phyloP scores from a whole-genome alignment of 2,113 vertebrate genomes.

The Melozone crissalis region DNA sequence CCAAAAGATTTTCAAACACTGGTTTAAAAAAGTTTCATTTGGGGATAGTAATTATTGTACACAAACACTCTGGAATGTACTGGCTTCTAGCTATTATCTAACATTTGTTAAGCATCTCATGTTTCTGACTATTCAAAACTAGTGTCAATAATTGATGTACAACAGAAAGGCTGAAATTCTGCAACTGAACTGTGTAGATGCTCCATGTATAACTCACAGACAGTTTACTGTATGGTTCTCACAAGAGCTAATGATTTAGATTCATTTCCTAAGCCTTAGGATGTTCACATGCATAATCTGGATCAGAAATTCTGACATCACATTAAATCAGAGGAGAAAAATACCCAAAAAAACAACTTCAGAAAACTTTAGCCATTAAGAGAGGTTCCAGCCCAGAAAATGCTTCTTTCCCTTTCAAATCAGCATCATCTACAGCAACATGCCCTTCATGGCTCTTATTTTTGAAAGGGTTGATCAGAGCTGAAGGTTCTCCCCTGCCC shows the following conservation, averaged over 20 bases:
- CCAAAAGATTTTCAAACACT: background rate
- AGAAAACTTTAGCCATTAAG: background rate
- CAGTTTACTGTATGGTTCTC: background rate
- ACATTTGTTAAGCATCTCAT: background rate
- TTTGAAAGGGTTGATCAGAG: background rate
- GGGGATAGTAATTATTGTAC: background rate
- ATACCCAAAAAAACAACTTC: fast-evolving
- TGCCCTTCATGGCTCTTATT: background rate
- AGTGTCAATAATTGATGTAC: background rate
- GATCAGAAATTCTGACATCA: background rate
- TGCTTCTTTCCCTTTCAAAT: background rate
- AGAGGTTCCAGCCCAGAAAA: background rate
- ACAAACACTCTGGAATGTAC: background rate
- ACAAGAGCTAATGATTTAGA: background rate
- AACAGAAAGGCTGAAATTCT: background rate
- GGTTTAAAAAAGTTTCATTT: background rate
- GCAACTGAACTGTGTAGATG: background rate
- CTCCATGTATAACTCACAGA: background rate
- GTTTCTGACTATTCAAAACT: background rate
- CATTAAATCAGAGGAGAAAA: background rate
- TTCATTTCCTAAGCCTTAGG: background rate
- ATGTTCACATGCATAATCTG: background rate
- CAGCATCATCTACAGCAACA: background rate
- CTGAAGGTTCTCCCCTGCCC: background rate
- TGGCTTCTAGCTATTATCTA: background rate